Conservation (phyloP, 2,113 vertebrate genomes). For the Callocephalon fimbriatum region DNA sequence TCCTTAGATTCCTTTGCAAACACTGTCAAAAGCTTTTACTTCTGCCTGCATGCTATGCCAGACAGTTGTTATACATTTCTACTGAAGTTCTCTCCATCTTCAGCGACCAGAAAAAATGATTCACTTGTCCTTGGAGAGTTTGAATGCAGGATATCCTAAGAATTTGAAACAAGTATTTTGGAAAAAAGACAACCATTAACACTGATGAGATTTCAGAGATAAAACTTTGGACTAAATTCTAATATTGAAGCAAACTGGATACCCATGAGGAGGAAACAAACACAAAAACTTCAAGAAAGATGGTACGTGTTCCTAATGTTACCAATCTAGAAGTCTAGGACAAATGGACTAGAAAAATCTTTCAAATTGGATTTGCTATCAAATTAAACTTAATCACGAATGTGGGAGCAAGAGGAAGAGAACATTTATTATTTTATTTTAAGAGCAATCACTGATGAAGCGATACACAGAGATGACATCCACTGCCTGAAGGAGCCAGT, state of each 20-base stretch:
- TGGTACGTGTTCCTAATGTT: not conserved
- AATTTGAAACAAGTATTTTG: not conserved
- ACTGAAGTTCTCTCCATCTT: not conserved
- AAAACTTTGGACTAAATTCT: not conserved
- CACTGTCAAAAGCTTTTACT: conserved; percentile 27
- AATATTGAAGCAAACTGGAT: not conserved
- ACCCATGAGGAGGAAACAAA: not conserved
- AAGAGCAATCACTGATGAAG: not conserved
- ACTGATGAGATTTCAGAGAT: not conserved
- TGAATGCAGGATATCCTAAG: not conserved
- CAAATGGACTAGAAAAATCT: not conserved
- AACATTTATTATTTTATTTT: conserved; percentile 45
- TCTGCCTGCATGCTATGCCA: not conserved
- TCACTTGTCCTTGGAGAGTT: not conserved
- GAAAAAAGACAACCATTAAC: not conserved
- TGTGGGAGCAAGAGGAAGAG: not conserved
- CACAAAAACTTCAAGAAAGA: not conserved
- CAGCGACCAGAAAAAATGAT: not conserved
- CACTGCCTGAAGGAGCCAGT: conserved; percentile 38
- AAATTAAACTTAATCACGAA: not conserved
- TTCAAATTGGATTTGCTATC: not conserved
- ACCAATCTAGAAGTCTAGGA: not conserved
- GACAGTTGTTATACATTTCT: not conserved
- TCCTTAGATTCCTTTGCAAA: not conserved
- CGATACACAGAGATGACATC: not conserved